Conservation (phyloP, 2,113 vertebrate genomes). For the Perca fluviatilis region DNA sequence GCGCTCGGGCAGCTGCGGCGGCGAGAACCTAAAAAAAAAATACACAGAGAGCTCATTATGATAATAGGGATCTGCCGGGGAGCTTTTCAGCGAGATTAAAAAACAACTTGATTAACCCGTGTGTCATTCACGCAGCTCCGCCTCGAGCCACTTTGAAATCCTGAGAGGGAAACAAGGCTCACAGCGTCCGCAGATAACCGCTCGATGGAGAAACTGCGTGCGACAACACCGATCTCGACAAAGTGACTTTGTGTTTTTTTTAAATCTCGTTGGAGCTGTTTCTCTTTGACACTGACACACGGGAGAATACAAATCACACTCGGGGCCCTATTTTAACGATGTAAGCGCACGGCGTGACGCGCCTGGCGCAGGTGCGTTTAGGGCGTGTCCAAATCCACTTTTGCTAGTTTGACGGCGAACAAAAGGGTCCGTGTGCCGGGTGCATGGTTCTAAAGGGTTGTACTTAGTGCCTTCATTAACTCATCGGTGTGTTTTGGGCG, state of each 20-base stretch:
- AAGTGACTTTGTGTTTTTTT: not conserved
- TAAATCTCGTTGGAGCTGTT: not conserved
- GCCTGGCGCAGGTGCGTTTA: too few relatives aligned
- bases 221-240: not conserved
- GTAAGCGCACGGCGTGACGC: too few relatives aligned
- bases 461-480: too few relatives aligned
- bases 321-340: too few relatives aligned
- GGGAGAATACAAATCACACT: not conserved
- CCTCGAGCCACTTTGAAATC: not conserved
- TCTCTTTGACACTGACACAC: not conserved
- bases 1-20: not conserved
- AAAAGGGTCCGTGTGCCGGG: too few relatives aligned
- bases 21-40: not conserved
- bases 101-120: conserved; percentile 35
- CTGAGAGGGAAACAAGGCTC: conserved; percentile 13
- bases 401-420: too few relatives aligned
- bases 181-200: not conserved
- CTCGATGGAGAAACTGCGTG: not conserved
- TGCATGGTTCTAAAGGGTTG: too few relatives aligned
- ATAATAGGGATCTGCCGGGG: conserved; percentile 7
- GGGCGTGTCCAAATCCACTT: too few relatives aligned
- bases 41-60: conserved; percentile 37
- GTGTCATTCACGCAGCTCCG: conserved; percentile 16
- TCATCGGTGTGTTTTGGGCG: too few relatives aligned
- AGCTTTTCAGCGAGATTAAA: conserved; percentile 49